Conservation (phyloP, 2,113 vertebrate species). For the Sus scrofa region DNA sequence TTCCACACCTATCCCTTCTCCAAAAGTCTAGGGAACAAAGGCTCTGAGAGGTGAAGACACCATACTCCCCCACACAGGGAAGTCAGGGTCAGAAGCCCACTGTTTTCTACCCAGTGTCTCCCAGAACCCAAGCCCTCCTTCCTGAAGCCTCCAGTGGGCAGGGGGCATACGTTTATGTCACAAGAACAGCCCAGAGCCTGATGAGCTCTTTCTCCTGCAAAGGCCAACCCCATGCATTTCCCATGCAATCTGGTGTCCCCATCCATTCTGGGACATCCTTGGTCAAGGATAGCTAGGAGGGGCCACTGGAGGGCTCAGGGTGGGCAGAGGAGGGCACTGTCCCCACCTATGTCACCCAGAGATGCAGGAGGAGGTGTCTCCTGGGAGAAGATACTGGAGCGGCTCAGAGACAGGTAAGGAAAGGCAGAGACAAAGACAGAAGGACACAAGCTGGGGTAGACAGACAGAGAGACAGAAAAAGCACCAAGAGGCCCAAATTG, state of each 20-base stretch:
- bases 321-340: neutral
- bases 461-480: constrained; percentile 54
- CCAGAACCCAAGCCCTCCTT: neutral
- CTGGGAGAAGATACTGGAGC: neutral
- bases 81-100: neutral
- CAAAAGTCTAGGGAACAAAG: neutral
- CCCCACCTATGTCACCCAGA: neutral
- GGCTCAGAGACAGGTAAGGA: neutral
- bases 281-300: neutral
- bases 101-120: neutral
- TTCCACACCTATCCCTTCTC: neutral
- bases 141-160: neutral
- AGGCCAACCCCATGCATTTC: neutral
- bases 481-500: constrained; percentile 83
- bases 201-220: neutral
- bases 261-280: neutral
- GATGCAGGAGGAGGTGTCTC: neutral
- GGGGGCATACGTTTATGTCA: neutral
- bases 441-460: neutral
- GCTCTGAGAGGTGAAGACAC: neutral
- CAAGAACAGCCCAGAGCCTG: neutral
- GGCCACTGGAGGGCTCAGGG: no score
- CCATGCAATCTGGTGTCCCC: accelerated
- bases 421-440: neutral
- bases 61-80: neutral